phyloP scores from a whole-genome alignment of 2,113 vertebrate genomes.

The Oryzias celebensis region DNA sequence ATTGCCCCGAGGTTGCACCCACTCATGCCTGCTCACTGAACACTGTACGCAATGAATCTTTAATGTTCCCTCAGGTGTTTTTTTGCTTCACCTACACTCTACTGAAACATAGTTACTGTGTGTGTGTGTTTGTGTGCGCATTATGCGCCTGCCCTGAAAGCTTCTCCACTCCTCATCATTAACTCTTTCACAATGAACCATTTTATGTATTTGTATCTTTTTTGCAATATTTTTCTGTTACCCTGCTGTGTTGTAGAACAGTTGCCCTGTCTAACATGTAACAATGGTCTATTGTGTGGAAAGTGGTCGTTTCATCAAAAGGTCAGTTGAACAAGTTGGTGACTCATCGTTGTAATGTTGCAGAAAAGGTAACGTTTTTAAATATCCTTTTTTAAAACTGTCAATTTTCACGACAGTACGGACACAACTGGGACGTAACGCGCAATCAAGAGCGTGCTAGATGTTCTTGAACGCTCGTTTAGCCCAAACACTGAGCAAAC shows the following conservation, averaged over 20 bases:
- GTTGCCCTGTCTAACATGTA: not conserved
- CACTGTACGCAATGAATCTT: constrained; percentile 57
- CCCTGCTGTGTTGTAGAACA: not conserved
- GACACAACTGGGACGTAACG: too few species aligned
- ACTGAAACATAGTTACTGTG: constrained; percentile 23
- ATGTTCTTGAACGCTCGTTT: too few species aligned
- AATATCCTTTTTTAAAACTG: not conserved
- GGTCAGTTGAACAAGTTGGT: not conserved
- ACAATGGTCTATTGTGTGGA: too few species aligned
- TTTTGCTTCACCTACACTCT: constrained; percentile 49
- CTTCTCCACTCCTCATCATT: constrained; percentile 1
- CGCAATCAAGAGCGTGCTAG: too few species aligned
- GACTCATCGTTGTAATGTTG: not conserved
- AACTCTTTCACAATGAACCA: not conserved
- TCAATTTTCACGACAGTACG: not conserved
- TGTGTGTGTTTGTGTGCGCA: constrained; percentile 5
- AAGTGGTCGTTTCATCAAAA: not conserved
- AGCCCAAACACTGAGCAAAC: too few species aligned
- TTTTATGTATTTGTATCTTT: not conserved
- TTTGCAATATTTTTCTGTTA: not conserved
- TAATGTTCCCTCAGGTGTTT: constrained; percentile 66
- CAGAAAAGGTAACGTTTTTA: not conserved
- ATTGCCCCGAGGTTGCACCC: constrained; percentile 20
- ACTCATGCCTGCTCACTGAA: constrained; percentile 7
- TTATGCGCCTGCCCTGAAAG: constrained; percentile 24